Conservation (phyloP, 1,140 invertebrate genomes). For the Danaus melanippus region DNA sequence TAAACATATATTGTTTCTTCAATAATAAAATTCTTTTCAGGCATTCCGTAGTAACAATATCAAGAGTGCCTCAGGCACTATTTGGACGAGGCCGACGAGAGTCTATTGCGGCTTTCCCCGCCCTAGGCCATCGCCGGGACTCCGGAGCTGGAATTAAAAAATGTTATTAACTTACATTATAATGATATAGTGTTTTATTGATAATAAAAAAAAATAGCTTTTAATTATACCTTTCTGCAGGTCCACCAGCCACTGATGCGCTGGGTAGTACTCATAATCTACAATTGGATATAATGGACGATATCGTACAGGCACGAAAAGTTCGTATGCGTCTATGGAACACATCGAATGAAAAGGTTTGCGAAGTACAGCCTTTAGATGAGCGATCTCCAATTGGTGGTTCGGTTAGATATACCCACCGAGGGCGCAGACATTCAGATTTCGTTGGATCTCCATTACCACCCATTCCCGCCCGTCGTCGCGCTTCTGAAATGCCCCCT, state of each 20-base stretch:
- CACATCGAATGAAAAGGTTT: conserved; percentile 83
- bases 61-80: conserved; percentile 80
- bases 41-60: conserved; percentile 88
- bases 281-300: conserved; percentile 89
- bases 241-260: conserved; percentile 78
- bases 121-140: conserved; percentile 51
- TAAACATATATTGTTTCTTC: neutral
- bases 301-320: conserved; percentile 86
- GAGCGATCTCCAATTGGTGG: conserved; percentile 70
- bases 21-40: conserved; percentile 49
- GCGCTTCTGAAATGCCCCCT: conserved; percentile 79
- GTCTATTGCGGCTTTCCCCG: conserved; percentile 83
- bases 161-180: conserved; percentile 36
- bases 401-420: conserved; percentile 70
- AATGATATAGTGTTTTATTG: neutral
- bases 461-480: conserved; percentile 71
- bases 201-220: conserved; percentile 3
- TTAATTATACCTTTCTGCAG: conserved; percentile 31
- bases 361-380: conserved; percentile 84
- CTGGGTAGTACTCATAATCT: conserved; percentile 85
- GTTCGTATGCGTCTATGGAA: conserved; percentile 87
- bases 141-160: conserved; percentile 53
- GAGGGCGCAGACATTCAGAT: conserved; percentile 81
- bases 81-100: conserved; percentile 84
- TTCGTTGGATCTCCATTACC: conserved; percentile 74